Percentiles rank a stretch among this genome's conserved stretches.
These are phyloP conservation scores for Gavia stellata DNA, from an alignment of 2,113 vertebrate species.

Conservation along the genomic window DNA sequence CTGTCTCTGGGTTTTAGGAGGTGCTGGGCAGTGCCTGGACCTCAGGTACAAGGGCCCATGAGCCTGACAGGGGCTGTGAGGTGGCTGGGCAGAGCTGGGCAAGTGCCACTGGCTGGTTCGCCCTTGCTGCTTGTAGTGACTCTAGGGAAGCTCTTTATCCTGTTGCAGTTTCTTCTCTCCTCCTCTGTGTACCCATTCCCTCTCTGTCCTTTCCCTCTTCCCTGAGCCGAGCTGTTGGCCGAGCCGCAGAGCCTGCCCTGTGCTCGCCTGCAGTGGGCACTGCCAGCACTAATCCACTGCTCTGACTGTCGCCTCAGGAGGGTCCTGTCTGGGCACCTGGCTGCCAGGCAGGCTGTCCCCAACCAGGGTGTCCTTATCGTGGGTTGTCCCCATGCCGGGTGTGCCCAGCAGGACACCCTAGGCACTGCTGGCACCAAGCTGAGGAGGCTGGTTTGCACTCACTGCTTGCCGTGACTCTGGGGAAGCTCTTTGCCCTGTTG, in stretches of 20 bases:
- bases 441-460: too few species aligned
- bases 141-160: not conserved
- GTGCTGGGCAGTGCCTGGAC: not conserved
- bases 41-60: not conserved
- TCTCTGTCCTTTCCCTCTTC: not conserved
- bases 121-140: not conserved
- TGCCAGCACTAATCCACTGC: constrained; percentile 81
- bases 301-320: constrained; percentile 81
- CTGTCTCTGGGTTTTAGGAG: not conserved
- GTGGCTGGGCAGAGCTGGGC: accelerated
- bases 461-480: too few species aligned
- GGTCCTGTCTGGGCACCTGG: not conserved
- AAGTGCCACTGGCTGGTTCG: not conserved
- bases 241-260: constrained; percentile 87
- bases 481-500: too few species aligned
- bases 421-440: too few species aligned
- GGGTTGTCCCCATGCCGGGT: not conserved
- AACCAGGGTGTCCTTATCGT: accelerated
- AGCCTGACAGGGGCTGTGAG: accelerated
- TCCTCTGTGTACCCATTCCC: not conserved
- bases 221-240: constrained; percentile 86
- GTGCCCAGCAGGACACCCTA: too few species aligned
- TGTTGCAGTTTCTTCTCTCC: not conserved
- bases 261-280: constrained; percentile 80
- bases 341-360: not conserved